phyloP scores from a whole-genome alignment of 2,797 vertebrate genomes.

The Manis javanica region DNA sequence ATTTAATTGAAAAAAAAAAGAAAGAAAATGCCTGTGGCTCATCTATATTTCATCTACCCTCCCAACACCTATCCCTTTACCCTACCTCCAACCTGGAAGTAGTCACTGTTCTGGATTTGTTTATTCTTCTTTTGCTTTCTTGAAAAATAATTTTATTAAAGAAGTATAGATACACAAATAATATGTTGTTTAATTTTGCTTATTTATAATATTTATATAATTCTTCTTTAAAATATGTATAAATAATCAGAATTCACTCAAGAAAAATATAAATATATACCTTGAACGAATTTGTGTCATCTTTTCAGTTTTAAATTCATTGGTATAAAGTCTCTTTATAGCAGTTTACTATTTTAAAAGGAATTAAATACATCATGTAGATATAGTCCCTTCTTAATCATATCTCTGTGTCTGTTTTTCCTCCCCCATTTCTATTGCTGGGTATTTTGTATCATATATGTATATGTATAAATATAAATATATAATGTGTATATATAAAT shows the following conservation, averaged over 20 bases:
- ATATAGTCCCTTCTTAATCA: no score
- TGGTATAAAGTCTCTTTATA: not conserved
- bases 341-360: not conserved
- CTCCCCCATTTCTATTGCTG: no score
- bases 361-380: no score
- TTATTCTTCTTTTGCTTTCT: not conserved
- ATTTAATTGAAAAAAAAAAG: no score
- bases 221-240: not conserved
- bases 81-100: not conserved
- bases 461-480: no score
- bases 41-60: not conserved
- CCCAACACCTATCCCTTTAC: not conserved
- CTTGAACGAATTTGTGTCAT: not conserved
- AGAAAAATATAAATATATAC: not conserved
- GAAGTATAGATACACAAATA: not conserved
- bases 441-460: no score
- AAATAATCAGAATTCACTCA: not conserved
- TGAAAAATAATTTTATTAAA: not conserved
- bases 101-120: not conserved
- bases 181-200: not conserved
- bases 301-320: not conserved
- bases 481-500: no score
- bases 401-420: no score
- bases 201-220: not conserved
- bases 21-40: not conserved